Conservation (phyloP, 2,888 invertebrate species). For the Pemphredon lugubris region DNA sequence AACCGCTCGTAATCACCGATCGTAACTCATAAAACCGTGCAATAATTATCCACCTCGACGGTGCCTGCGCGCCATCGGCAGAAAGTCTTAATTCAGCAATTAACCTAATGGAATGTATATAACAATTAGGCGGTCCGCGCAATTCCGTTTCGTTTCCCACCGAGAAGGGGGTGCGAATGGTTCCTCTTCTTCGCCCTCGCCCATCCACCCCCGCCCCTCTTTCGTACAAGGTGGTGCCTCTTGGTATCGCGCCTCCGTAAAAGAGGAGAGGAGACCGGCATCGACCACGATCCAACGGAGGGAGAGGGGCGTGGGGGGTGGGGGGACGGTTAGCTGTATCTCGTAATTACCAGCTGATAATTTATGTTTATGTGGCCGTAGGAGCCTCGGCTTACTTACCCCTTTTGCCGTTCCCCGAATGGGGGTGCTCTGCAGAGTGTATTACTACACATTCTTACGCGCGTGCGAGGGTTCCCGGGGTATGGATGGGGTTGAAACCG, state of each 20-base stretch:
- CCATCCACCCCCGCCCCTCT: conserved; percentile 3
- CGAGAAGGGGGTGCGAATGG: conserved; percentile 55
- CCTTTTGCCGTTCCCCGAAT: conserved; percentile 71
- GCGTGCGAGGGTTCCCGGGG: conserved; percentile 57
- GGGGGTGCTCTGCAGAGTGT: conserved; percentile 71
- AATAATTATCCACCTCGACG: conserved; percentile 67
- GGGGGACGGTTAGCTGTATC: conserved; percentile 72
- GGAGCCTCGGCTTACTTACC: conserved; percentile 76
- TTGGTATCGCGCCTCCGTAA: conserved; percentile 50
- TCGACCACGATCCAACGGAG: conserved; percentile 23
- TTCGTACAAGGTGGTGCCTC: conserved; percentile 34
- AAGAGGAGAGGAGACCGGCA: conserved; percentile 64
- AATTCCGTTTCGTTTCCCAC: conserved; percentile 72
- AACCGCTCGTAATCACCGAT: conserved; percentile 19
- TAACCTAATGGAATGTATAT: conserved; percentile 81
- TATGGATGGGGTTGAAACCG: conserved; percentile 47
- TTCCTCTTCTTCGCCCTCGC: conserved; percentile 47
- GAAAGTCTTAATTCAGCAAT: conserved; percentile 81
- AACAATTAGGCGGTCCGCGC: conserved; percentile 78
- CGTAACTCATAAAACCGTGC: conserved; percentile 60
- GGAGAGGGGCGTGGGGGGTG: conserved; percentile 13
- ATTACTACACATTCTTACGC: conserved; percentile 79
- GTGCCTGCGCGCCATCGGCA: conserved; percentile 63
- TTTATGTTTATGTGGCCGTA: conserved; percentile 80
- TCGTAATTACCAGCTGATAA: conserved; percentile 81